Evolutionary conservation across 1,140 invertebrate species (phyloP).

Genomic region (Bombus vancouverensis): DNA sequence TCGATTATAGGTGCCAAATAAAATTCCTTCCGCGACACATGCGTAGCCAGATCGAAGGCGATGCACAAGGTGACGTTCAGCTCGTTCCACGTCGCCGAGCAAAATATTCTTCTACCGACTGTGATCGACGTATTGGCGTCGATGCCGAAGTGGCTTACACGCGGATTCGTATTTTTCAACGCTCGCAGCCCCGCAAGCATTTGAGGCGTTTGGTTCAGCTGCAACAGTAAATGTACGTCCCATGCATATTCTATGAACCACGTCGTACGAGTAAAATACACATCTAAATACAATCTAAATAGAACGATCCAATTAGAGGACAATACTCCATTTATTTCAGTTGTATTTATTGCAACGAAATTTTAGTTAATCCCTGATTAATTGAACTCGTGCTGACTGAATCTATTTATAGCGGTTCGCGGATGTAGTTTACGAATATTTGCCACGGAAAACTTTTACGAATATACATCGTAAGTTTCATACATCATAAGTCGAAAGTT

Average conservation of each 20-base stretch:
- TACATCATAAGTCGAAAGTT: too few species aligned
- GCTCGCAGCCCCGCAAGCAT: slow-evolving; percentile 86
- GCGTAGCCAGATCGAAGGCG: slow-evolving; percentile 84
- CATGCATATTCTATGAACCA: background rate
- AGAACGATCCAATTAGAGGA: background rate
- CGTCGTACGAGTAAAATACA: background rate
- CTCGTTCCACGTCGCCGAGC: slow-evolving; percentile 87
- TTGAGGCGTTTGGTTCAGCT: slow-evolving; percentile 87
- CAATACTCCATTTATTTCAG: background rate
- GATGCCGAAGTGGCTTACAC: slow-evolving; percentile 87
- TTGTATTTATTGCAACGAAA: background rate
- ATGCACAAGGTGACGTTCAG: slow-evolving; percentile 89
- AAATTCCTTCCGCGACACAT: slow-evolving; percentile 80
- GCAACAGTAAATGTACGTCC: slow-evolving; percentile 46
- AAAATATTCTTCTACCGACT: slow-evolving; percentile 88
- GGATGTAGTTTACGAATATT: background rate
- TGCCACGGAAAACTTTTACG: background rate
- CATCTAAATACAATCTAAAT: background rate
- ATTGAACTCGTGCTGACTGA: background rate
- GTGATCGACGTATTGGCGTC: slow-evolving; percentile 83
- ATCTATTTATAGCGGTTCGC: too few species aligned
- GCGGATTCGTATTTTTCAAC: slow-evolving; percentile 88
- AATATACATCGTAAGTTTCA: too few species aligned
- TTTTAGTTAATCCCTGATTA: background rate
- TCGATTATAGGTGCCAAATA: slow-evolving; percentile 89